Evolutionary conservation across 2,797 vertebrate genomes (phyloP).

Genomic region (Xyrichtys novacula): DNA sequence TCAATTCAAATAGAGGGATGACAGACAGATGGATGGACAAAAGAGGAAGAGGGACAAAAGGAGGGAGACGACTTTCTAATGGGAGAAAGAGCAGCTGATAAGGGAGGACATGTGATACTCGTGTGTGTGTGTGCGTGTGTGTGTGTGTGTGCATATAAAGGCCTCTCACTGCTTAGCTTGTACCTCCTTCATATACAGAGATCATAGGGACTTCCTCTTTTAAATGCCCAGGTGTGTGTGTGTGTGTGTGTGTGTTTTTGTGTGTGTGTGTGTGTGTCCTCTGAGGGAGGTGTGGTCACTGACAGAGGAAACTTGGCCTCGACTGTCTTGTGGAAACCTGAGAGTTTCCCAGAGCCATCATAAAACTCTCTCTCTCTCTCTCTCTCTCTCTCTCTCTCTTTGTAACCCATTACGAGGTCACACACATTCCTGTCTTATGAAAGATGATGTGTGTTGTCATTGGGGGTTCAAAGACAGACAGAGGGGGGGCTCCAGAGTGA

Average conservation of each 20-base stretch:
- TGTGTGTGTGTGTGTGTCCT: conserved; percentile 58
- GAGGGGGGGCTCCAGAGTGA: conserved; percentile 49
- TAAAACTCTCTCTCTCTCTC: conserved; percentile 82
- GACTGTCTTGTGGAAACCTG: conserved; percentile 94
- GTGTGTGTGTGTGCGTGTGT: conserved; percentile 81
- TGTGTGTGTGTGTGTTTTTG: conserved; percentile 50
- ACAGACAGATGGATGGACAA: conserved; percentile 90
- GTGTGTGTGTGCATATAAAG: conserved; percentile 76
- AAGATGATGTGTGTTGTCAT: conserved; percentile 82
- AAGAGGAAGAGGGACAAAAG: conserved; percentile 87
- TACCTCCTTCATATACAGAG: conserved; percentile 88
- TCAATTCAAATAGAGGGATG: conserved; percentile 90
- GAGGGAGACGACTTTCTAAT: conserved; percentile 90
- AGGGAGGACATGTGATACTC: conserved; percentile 93
- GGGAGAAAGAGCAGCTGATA: conserved; percentile 95
- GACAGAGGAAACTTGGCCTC: conserved; percentile 96
- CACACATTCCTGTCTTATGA: conserved; percentile 80
- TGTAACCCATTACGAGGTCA: conserved; percentile 73
- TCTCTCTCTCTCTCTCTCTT: conserved; percentile 43
- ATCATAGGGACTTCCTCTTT: conserved; percentile 87
- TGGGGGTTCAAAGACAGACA: conserved; percentile 75
- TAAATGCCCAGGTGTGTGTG: conserved; percentile 63
- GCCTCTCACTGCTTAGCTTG: conserved; percentile 82
- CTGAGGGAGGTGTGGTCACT: conserved; percentile 92
- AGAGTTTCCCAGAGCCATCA: conserved; percentile 95